Base-by-base conservation (phyloP, 1,140 invertebrate species). In the Lucilia cuprina region DNA sequence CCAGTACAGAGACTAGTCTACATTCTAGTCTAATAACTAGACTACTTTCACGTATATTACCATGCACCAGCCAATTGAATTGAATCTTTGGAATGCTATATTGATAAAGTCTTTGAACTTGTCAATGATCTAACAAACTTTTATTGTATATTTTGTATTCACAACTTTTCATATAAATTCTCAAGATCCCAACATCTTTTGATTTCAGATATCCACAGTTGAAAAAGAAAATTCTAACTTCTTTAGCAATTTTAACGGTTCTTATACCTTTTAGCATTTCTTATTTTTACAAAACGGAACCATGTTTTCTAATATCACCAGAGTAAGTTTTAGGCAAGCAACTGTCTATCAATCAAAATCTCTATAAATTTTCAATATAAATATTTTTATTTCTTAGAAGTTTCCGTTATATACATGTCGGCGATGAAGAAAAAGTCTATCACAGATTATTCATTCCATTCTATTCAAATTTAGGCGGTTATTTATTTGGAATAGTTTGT, bases 231-330 rank as follows among this genome's bases (percentile, higher is more conserved):
- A 60, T 91, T 4, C 87, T 90, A 21, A 60, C 75, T 0, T 2
- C 86, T 1, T 85, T 89, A 5, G 35, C 91, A 4, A 7, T 91
- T 1, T 30, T 88, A 0, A 91, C 92, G 0, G 84, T 93, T 47
- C 70, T 91, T 4, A 86, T 92, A 47, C 92, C 92, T 10, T 89
- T 91, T 9, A 25, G 88, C 0, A 85, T 93, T 50, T 93, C 92
- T 2, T 93, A 92, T 83, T 84, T 82, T 74, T 83, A 91, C 0
- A 85, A 88, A 14, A 85, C 92, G 9, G 91, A 91, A 0, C 92
- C 91, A 2, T 90, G 92, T 10, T 92, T 93, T 87, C 87, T 92
- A 19, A 90, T 92, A 74, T 91, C 91, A 70, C 92, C 92, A 84
- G 89, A 91, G 93, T 93, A 85, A 91, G 91, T 89, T 30, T 49